Evolutionary conservation across 2,797 vertebrate species (phyloP), one percentile per base, ranked within the genome.

Genomic region (Acipenser oxyrinchus): DNA sequence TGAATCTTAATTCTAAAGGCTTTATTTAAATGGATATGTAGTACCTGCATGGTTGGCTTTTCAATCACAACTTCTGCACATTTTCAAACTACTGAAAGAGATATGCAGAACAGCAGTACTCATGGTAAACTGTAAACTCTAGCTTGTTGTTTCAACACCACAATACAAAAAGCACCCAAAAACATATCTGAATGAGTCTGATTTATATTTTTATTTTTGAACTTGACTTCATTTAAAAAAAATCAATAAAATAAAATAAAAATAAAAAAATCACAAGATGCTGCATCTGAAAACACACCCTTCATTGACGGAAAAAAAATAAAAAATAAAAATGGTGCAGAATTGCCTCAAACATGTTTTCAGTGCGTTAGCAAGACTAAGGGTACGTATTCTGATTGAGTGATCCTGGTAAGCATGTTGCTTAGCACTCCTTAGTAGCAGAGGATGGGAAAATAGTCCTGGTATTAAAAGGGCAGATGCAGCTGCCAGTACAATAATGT

Each of bases 1-100:
- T 4, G 5, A 37, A 37, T 37, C 37, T 37, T 37, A 37, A 37
- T 37, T 18, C 18, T 18, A 18, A 18, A 18, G 18, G 18, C 18
- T 62, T 51, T 10, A 65, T 12, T 72, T 18, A 37, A 37, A 53
- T 63, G 53, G 52, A 52, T 23, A 50, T 8, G n/a, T 7, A 66
- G 50, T 48, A n/a, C 52, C 23, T 57, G 64, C 52, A n/a, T 50
- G 66, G 53, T 67, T 70, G 55, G 70, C 68, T 63, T 12, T n/a
- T 72, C 67, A 68, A 68, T 72, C 71, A 63, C 71, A 73, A 70
- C 70, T 18, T 66, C 23, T 64, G 66, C 63, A 68, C 58, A 9
- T 51, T 51, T 18, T 65, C 49, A 67, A 60, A 62, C n/a, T 66
- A 70, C 60, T 63, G 55, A 18, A 18, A 18, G 18, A 18, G 18